Percentiles rank a stretch among this genome's conserved stretches.
These are phyloP conservation scores for Sebastes kiyomatsui DNA, from an alignment of 2,797 vertebrate genomes.

Conservation along the genomic window DNA sequence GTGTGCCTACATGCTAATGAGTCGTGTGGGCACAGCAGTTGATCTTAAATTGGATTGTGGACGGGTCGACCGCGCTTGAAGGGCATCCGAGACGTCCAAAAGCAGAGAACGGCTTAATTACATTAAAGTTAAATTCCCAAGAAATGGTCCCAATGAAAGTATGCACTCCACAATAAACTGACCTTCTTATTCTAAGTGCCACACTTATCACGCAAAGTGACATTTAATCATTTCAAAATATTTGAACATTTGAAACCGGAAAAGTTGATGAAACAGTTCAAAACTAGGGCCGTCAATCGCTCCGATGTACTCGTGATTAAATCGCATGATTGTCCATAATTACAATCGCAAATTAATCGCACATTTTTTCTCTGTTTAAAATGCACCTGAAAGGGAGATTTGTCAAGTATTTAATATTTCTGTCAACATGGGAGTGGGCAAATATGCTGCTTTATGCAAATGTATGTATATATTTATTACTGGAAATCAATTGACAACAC, in stretches of 20 bases:
- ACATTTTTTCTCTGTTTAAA: too few relatives aligned
- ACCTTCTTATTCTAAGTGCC: not conserved
- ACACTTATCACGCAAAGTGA: not conserved
- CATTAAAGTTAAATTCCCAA: constrained; percentile 4
- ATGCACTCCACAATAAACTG: not conserved
- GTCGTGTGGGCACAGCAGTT: not conserved
- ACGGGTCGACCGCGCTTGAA: constrained; percentile 1
- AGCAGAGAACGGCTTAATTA: constrained; percentile 10
- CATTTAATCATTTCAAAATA: not conserved
- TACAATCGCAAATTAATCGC: too few relatives aligned
- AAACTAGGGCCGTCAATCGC: not conserved
- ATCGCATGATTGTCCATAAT: too few relatives aligned
- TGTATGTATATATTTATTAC: too few relatives aligned
- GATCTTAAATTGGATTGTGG: not conserved
- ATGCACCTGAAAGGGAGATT: too few relatives aligned
- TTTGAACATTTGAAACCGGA: not conserved
- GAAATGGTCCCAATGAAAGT: not conserved
- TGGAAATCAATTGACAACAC: too few relatives aligned
- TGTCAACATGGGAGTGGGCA: too few relatives aligned
- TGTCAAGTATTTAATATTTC: too few relatives aligned
- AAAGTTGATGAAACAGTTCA: not conserved
- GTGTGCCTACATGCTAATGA: not conserved
- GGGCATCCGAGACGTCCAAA: constrained; percentile 7
- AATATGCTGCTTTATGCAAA: too few relatives aligned
- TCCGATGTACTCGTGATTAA: too few relatives aligned